Conservation (phyloP, 2,113 vertebrate genomes). For the Bettongia penicillata region DNA sequence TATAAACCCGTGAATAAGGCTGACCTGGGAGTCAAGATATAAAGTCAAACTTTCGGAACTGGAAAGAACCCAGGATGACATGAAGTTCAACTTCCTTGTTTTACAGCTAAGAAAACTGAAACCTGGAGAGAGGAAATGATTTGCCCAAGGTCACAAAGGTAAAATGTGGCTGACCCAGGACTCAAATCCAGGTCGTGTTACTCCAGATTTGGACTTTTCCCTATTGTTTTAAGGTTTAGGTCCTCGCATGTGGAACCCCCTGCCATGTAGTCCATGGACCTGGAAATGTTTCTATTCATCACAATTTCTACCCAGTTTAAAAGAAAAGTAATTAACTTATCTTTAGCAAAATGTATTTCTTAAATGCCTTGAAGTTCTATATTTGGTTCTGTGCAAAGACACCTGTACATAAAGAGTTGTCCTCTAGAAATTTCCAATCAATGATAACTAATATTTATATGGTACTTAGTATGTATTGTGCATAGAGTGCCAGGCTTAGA, state of each 20-base stretch:
- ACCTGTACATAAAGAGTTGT: too few relatives aligned
- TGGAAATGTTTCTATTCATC: slow-evolving; percentile 1
- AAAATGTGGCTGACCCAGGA: too few relatives aligned
- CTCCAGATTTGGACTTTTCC: background rate
- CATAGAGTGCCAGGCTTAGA: too few relatives aligned
- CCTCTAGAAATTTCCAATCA: too few relatives aligned
- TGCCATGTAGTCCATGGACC: background rate
- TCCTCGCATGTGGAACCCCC: background rate
- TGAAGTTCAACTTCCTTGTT: background rate
- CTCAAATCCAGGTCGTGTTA: too few relatives aligned
- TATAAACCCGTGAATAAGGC: background rate
- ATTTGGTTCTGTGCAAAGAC: too few relatives aligned
- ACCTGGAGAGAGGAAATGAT: background rate
- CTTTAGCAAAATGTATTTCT: background rate
- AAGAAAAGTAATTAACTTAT: slow-evolving; percentile 7
- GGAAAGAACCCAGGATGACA: background rate
- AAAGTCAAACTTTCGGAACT: background rate
- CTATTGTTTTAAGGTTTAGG: background rate
- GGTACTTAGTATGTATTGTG: too few relatives aligned
- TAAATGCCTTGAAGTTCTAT: background rate
- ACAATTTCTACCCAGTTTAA: background rate
- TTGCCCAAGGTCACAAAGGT: background rate
- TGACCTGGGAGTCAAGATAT: background rate
- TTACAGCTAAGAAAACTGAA: background rate
- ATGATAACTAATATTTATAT: too few relatives aligned